Evolutionary conservation across 2,888 invertebrate genomes (phyloP).

Genomic region (Eupithecia dodoneata): DNA sequence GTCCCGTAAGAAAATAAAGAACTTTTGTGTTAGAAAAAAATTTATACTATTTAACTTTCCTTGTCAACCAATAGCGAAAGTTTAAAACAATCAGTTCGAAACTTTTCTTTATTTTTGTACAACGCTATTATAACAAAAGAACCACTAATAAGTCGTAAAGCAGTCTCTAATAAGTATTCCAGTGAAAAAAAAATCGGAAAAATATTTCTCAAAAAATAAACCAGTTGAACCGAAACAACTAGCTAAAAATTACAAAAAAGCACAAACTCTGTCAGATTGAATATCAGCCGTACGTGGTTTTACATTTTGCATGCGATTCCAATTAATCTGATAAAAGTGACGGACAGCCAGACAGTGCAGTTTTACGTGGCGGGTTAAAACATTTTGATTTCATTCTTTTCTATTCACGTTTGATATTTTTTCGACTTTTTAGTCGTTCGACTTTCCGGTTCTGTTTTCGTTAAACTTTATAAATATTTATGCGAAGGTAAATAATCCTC

Average conservation of each 20-base stretch:
- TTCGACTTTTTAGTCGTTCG: slow-evolving; percentile 2
- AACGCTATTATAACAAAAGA: neutral
- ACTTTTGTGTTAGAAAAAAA: neutral
- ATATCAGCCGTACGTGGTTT: slow-evolving; percentile 11
- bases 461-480: slow-evolving; percentile 26
- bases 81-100: neutral
- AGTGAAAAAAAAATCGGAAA: neutral
- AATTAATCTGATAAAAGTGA: slow-evolving; percentile 17
- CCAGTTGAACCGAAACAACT: slow-evolving; percentile 7
- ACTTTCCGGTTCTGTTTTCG: slow-evolving; percentile 4
- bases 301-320: slow-evolving; percentile 9
- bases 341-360: slow-evolving; percentile 3
- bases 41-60: neutral
- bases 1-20: neutral
- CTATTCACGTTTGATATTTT: neutral
- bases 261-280: neutral
- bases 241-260: slow-evolving; percentile 6
- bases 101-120: neutral
- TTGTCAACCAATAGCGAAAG: neutral
- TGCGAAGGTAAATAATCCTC: slow-evolving; percentile 15
- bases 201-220: neutral
- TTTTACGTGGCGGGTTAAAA: slow-evolving; percentile 17
- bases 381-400: slow-evolving; percentile 10
- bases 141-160: too few relatives aligned
- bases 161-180: neutral